Evolutionary conservation across 2,797 vertebrate species (phyloP).

Genomic region (Myotis myotis): DNA sequence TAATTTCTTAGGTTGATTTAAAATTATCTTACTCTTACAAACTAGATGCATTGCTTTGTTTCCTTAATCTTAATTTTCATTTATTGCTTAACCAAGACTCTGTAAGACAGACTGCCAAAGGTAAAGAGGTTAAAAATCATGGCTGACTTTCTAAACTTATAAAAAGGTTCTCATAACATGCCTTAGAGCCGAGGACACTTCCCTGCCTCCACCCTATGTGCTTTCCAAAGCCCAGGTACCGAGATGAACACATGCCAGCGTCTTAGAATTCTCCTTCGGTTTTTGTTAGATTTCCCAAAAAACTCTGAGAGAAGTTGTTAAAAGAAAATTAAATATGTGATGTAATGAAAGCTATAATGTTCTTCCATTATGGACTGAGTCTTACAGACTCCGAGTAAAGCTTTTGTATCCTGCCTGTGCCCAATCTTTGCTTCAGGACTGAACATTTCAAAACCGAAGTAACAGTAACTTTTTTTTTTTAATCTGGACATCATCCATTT

Average conservation of each 20-base stretch:
- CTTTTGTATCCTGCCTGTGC: not conserved
- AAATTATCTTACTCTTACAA: not conserved
- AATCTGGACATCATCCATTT: not conserved
- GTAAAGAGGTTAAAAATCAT: not conserved
- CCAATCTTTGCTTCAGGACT: not conserved
- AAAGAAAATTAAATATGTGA: not conserved
- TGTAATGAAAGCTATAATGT: not conserved
- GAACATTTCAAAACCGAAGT: not conserved
- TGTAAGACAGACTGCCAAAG: not conserved
- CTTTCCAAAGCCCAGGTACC: not conserved
- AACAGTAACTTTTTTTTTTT: not conserved
- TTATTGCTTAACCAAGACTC: not conserved
- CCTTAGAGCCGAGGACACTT: not conserved
- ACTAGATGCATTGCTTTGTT: not conserved
- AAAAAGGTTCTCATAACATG: not conserved
- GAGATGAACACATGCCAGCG: not conserved
- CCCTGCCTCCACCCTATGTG: not conserved
- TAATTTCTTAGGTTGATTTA: not conserved
- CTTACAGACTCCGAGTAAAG: not conserved
- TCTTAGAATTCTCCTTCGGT: not conserved
- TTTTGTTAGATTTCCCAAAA: not conserved
- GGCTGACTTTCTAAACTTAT: not conserved
- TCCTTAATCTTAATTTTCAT: slow-evolving; percentile 25
- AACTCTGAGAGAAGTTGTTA: not conserved
- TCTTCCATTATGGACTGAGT: not conserved